phyloP scores from a whole-genome alignment of 2,888 invertebrate species.

The Caenorhabditis doughertyi region DNA sequence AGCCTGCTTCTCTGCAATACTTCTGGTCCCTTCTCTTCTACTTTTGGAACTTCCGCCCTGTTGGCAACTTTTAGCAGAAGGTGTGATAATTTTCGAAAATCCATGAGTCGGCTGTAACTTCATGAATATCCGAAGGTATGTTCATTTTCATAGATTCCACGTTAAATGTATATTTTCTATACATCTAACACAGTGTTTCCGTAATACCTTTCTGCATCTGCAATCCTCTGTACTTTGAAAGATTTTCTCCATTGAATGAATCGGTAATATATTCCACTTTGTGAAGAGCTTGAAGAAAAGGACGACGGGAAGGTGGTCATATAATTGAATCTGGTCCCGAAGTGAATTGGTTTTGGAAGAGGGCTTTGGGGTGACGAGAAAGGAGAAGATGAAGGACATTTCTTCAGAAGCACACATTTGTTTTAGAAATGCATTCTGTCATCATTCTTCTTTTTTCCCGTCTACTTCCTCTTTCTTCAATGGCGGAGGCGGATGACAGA shows the following conservation, averaged over 20 bases:
- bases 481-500: constrained; percentile 22
- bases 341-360: constrained; percentile 54
- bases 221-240: background rate
- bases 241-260: constrained; percentile 29
- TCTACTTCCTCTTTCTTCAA: constrained; percentile 24
- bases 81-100: too few species aligned
- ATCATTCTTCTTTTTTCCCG: constrained; percentile 41
- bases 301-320: constrained; percentile 43
- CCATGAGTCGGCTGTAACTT: too few species aligned
- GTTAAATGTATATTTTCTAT: background rate
- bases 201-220: background rate
- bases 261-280: constrained; percentile 46
- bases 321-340: constrained; percentile 56
- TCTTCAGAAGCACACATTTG: constrained; percentile 49
- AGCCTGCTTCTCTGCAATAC: constrained; percentile 1
- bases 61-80: too few species aligned
- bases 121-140: background rate
- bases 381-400: constrained; percentile 49
- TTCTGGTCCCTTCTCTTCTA: constrained; percentile 1
- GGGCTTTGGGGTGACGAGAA: constrained; percentile 10
- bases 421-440: constrained; percentile 62
- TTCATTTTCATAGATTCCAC: background rate
- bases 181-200: background rate
- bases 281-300: constrained; percentile 11
- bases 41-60: constrained; percentile 2